These are phyloP conservation scores for Monochamus alternatus DNA, from an alignment of 2,888 invertebrate genomes.

Conservation along the genomic window DNA sequence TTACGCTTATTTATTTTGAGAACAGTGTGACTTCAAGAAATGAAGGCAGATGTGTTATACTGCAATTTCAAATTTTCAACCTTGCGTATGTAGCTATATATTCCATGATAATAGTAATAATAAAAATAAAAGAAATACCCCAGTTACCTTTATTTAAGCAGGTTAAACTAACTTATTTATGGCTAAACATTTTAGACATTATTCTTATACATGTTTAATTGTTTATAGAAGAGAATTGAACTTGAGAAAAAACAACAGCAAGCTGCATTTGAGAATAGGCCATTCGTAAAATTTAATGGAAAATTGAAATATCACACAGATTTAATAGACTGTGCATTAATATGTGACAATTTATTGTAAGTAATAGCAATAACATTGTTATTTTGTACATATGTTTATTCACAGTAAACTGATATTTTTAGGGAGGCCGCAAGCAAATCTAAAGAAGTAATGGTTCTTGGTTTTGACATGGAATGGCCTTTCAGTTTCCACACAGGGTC, in stretches of 20 bases:
- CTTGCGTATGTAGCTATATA: too few species aligned
- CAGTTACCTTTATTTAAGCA: too few species aligned
- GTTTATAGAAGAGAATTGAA: constrained; percentile 37
- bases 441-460: constrained; percentile 71
- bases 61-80: too few species aligned
- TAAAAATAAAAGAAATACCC: too few species aligned
- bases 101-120: too few species aligned
- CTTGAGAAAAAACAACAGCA: constrained; percentile 40
- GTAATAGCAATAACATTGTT: constrained; percentile 38
- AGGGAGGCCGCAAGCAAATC: constrained; percentile 66
- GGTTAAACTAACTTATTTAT: too few species aligned
- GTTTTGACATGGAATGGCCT: constrained; percentile 81
- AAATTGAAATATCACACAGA: constrained; percentile 67
- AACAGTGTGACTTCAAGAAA: too few species aligned
- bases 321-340: constrained; percentile 70
- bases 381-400: not conserved
- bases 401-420: constrained; percentile 41
- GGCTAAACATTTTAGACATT: too few species aligned
- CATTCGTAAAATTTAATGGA: constrained; percentile 63
- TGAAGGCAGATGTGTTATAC: too few species aligned
- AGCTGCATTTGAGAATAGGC: constrained; percentile 65
- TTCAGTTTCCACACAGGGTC: constrained; percentile 76
- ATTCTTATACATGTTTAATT: not conserved
- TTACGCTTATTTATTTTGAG: too few species aligned
- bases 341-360: constrained; percentile 72